A percentile compares a stretch with the other conserved stretches of the same genome.
phyloP scores from a whole-genome alignment of 2,113 vertebrate species.

The Platysternon megacephalum region DNA sequence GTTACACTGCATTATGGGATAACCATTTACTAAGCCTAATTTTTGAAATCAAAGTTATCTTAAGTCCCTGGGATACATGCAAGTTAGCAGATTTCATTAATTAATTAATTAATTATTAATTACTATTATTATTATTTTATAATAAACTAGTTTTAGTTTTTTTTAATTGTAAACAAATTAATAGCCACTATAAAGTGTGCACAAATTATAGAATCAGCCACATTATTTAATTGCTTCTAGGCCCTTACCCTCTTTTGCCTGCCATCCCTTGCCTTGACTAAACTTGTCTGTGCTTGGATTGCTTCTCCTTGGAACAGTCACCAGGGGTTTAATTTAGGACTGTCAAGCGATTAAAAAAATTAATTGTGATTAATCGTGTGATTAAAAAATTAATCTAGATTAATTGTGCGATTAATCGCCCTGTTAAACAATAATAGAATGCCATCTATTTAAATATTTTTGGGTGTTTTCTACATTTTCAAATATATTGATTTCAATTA shows the following conservation, averaged over 20 bases:
- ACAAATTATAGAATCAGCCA: not conserved
- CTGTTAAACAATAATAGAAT: no score
- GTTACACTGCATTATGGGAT: not conserved
- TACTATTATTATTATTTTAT: not conserved
- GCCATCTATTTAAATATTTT: no score
- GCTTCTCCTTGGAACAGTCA: not conserved
- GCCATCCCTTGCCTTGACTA: not conserved
- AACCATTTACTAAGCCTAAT: not conserved
- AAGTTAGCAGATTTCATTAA: not conserved
- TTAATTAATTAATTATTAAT: not conserved
- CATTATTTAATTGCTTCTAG: not conserved
- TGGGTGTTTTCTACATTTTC: no score
- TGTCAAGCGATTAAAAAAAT: no score
- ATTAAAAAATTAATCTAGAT: no score
- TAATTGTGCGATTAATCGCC: no score
- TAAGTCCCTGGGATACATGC: not conserved
- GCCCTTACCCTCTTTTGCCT: not conserved
- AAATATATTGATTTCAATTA: no score
- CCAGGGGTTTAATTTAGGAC: not conserved
- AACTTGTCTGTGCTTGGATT: not conserved
- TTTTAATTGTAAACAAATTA: not conserved
- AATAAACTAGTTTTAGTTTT: not conserved
- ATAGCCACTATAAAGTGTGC: not conserved
- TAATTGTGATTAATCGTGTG: no score
- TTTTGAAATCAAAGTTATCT: not conserved